A percentile compares a stretch with the other conserved stretches of the same genome.
Evolutionary conservation across 2,797 vertebrate genomes (phyloP).

Genomic region (Neopelma chrysocephalum): DNA sequence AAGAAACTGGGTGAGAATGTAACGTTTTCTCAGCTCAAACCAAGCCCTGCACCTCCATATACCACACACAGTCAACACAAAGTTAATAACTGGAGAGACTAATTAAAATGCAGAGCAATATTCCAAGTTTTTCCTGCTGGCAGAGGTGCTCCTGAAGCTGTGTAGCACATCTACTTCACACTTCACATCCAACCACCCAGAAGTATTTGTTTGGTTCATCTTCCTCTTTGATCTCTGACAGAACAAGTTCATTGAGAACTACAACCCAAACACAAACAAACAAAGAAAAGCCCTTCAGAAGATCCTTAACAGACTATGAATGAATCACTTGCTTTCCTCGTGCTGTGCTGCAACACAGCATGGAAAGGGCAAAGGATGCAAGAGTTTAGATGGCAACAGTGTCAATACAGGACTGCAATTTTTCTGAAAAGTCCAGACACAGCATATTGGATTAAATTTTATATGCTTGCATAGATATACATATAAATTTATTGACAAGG

Average conservation of each 20-base stretch:
- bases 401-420: not conserved
- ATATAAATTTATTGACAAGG: not conserved
- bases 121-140: not conserved
- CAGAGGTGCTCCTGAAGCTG: not conserved
- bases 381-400: not conserved
- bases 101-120: not conserved
- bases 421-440: not conserved
- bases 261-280: not conserved
- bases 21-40: not conserved
- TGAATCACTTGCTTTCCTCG: accelerated
- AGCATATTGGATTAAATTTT: not conserved
- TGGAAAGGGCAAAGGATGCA: not conserved
- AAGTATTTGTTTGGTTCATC: not conserved
- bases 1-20: not conserved
- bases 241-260: not conserved
- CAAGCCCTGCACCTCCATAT: not conserved
- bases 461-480: accelerated
- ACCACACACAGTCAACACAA: not conserved
- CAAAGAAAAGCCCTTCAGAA: not conserved
- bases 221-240: not conserved
- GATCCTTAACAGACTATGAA: not conserved
- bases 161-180: not conserved
- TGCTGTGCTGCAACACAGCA: not conserved
- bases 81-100: not conserved
- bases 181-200: not conserved